Conservation (phyloP, 1,140 invertebrate genomes). For the Camponotus pennsylvanicus region DNA sequence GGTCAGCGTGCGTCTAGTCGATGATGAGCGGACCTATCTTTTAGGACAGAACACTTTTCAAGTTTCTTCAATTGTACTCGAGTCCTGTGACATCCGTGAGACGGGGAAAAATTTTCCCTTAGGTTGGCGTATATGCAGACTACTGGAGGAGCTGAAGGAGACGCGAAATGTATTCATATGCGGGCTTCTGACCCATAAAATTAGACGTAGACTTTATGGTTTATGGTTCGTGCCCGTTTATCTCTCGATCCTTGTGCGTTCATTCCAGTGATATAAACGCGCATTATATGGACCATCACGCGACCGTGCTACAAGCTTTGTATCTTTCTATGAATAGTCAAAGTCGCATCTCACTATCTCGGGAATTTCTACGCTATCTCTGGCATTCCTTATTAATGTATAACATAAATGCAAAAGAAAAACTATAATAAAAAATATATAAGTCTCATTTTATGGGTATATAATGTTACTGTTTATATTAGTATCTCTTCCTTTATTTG, state of each 20-base stretch:
- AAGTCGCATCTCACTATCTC: background rate
- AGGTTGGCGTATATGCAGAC: background rate
- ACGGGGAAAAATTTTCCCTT: background rate
- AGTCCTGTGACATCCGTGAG: no score
- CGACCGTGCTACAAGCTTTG: background rate
- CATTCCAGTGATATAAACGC: background rate
- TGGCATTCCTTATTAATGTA: no score
- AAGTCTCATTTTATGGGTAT: background rate
- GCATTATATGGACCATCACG: constrained; percentile 10
- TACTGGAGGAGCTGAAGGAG: background rate
- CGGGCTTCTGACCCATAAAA: background rate
- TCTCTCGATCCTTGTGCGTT: background rate
- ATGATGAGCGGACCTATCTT: background rate
- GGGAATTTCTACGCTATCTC: background rate
- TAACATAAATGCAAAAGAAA: no score
- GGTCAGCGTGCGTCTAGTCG: constrained; percentile 31
- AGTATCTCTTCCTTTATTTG: background rate
- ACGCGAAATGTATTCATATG: background rate
- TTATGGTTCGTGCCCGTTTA: background rate
- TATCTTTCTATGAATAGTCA: background rate
- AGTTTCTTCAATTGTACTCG: background rate
- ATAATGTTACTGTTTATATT: background rate
- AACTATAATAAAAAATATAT: background rate
- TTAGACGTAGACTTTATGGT: background rate
- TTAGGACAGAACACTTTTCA: background rate